phyloP scores from a whole-genome alignment of 2,113 vertebrate species.

The Siniperca knerii region DNA sequence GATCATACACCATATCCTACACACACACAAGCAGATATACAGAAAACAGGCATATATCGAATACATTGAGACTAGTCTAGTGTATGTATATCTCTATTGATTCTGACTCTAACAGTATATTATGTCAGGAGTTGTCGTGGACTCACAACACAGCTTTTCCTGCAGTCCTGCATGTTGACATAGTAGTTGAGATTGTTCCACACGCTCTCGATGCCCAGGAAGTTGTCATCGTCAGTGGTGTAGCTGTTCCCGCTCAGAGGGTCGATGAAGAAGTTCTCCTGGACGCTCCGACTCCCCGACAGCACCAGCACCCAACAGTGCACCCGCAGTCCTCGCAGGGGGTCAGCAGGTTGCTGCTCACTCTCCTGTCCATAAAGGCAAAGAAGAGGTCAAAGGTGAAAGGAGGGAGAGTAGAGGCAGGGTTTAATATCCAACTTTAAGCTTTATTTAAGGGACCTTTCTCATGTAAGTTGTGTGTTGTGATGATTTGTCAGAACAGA shows the following conservation, averaged over 20 bases:
- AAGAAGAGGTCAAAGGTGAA: not conserved
- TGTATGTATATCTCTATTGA: not conserved
- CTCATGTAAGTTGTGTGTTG: not conserved
- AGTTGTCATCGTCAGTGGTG: conserved; percentile 76
- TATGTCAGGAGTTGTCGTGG: rapidly evolving
- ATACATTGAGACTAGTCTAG: not conserved
- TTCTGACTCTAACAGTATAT: not conserved
- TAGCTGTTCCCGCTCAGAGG: conserved; percentile 87
- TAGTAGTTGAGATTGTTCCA: conserved; percentile 96
- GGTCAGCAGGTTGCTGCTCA: conserved; percentile 73
- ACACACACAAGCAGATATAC: conserved; percentile 14
- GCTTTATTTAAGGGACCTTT: not conserved
- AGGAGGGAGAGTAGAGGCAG: not conserved
- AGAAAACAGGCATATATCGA: not conserved
- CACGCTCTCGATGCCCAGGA: conserved; percentile 93
- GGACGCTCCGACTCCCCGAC: conserved; percentile 87
- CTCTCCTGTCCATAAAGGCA: conserved; percentile 61
- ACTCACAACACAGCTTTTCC: conserved; percentile 86
- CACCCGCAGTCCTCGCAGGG: conserved; percentile 86
- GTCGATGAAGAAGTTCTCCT: conserved; percentile 93
- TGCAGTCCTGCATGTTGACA: conserved; percentile 95
- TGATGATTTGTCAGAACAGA: not conserved
- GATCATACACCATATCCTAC: conserved; percentile 90
- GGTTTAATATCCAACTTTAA: not conserved
- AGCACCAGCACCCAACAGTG: conserved; percentile 95